Evolutionary conservation across 2,113 vertebrate species (phyloP).

Genomic region (Lasiurus borealis): DNA sequence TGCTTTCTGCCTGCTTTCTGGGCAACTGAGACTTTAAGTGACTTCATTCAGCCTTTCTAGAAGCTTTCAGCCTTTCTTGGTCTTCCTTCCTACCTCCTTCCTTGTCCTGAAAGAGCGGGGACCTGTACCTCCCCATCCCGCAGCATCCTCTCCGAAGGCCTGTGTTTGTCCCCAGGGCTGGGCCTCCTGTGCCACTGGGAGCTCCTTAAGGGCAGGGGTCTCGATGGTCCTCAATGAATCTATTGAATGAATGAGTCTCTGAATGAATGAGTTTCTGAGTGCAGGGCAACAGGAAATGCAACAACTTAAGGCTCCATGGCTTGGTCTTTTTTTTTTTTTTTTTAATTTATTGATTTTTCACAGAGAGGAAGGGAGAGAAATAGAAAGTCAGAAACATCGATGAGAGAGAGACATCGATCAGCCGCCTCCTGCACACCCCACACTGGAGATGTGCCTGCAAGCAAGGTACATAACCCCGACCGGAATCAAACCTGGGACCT

Average conservation of each 20-base stretch:
- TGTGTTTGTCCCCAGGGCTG: background rate
- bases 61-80: background rate
- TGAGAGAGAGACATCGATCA: too few species aligned
- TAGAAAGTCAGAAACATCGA: too few species aligned
- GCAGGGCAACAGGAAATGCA: background rate
- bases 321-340: too few species aligned
- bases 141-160: fast-evolving
- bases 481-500: too few species aligned
- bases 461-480: too few species aligned
- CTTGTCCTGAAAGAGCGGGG: background rate
- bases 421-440: too few species aligned
- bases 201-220: background rate
- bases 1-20: background rate
- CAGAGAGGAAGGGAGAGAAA: too few species aligned
- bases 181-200: background rate
- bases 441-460: too few species aligned
- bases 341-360: too few species aligned
- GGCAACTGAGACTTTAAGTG: background rate
- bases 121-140: fast-evolving
- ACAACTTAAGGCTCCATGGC: background rate
- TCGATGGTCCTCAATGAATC: background rate
- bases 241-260: background rate
- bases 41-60: background rate
- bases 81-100: background rate
- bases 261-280: background rate